Evolutionary conservation across 2,888 invertebrate genomes (phyloP).

Genomic region (Osedax frankpressi): DNA sequence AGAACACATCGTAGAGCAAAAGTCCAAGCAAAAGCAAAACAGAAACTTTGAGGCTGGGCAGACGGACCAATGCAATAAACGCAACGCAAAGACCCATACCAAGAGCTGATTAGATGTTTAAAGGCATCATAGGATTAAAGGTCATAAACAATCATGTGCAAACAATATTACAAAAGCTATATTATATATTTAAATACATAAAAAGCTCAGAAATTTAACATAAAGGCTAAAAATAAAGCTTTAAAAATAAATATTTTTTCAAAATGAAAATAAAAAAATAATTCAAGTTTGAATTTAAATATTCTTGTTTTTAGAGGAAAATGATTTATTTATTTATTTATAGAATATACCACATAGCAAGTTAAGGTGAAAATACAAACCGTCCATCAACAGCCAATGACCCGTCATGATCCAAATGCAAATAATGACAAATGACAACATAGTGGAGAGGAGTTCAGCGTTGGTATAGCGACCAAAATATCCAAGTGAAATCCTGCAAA

Average conservation of each 20-base stretch:
- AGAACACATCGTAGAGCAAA: slow-evolving; percentile 83
- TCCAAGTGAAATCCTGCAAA: slow-evolving; percentile 63
- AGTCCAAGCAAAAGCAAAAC: slow-evolving; percentile 82
- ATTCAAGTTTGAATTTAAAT: too few relatives aligned
- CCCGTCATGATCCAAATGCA: slow-evolving; percentile 95
- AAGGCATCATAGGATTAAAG: too few relatives aligned
- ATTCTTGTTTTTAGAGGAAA: too few relatives aligned
- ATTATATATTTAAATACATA: background rate
- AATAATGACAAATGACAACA: slow-evolving; percentile 78
- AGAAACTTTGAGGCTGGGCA: slow-evolving; percentile 88
- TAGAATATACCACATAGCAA: too few relatives aligned
- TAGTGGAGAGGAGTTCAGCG: slow-evolving; percentile 82
- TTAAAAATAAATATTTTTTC: too few relatives aligned
- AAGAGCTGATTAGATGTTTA: slow-evolving; percentile 60
- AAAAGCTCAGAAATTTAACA: too few relatives aligned
- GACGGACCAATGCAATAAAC: slow-evolving; percentile 85
- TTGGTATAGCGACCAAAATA: slow-evolving; percentile 84
- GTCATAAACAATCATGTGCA: too few relatives aligned
- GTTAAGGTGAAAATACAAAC: too few relatives aligned
- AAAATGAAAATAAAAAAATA: too few relatives aligned
- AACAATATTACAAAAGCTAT: too few relatives aligned
- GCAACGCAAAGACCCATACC: slow-evolving; percentile 96
- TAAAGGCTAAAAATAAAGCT: too few relatives aligned
- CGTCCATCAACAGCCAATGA: slow-evolving; percentile 95
- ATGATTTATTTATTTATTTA: too few relatives aligned